Evolutionary conservation across 2,888 invertebrate species (phyloP).

Genomic region (Cryptus armator): DNA sequence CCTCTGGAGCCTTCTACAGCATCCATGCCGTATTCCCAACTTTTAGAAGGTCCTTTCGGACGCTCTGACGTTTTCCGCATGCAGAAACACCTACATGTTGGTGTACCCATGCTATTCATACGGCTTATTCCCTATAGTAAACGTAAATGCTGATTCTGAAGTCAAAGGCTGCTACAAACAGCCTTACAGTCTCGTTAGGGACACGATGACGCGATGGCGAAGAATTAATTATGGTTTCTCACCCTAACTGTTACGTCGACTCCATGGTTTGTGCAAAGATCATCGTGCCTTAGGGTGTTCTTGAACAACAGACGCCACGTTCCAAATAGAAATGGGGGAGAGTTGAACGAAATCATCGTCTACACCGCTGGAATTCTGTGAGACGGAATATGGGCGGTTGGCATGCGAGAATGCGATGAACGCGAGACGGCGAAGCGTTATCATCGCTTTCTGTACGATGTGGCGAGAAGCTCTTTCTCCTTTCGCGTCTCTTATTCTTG

Average conservation of each 20-base stretch:
- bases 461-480: background rate
- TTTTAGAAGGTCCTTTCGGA: no score
- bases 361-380: background rate
- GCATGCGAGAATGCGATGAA: background rate
- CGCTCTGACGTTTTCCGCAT: no score
- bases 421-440: slow-evolving; percentile 27
- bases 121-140: no score
- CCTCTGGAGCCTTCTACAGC: slow-evolving; percentile 8
- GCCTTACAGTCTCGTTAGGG: background rate
- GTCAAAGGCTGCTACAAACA: background rate
- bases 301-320: background rate
- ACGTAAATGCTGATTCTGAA: background rate
- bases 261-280: background rate
- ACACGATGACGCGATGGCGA: background rate
- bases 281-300: background rate
- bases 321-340: background rate
- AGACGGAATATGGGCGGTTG: background rate
- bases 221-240: slow-evolving; percentile 25
- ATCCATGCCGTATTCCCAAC: background rate
- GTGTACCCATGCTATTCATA: no score
- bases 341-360: slow-evolving; percentile 52
- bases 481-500: slow-evolving; percentile 13
- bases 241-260: background rate
- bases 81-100: no score
- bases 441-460: slow-evolving; percentile 7